Base-by-base conservation (phyloP, 2,797 vertebrate species). In the Mionectes olivaceus region DNA sequence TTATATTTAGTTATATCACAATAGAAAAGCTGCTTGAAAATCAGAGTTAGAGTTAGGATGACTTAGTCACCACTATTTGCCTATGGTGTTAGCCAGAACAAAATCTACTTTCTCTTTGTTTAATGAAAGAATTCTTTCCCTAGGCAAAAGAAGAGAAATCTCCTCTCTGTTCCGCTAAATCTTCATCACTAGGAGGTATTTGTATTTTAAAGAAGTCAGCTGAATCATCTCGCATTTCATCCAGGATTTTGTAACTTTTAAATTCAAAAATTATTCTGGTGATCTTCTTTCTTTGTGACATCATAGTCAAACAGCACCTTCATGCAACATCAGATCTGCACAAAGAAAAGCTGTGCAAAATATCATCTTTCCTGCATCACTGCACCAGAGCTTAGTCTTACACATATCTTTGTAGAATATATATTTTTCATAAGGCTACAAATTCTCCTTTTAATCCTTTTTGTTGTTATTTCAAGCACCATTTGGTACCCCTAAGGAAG, bases 51-150 rank as follows among this genome's bases (percentile, higher is more conserved):
- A 89, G 75, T 83, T 89, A 89, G 75, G 44, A 78, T 89, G 30
- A 59, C 65, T 59, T 80, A 79, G 63, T 76, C 60, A 88, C 73
- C 83, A 78, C 13, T 68, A 35, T 83, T 67, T 78, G 33, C 24
- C 32, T 67, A 24, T 61, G 59, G n/a, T 49, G 50, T 81, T 86
- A 94, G 68, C 46, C 81, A 88, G 76, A 65, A 37, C 19, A 19
- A 41, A 91, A 64, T 89, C 30, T 61, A 11, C 11, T 55, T 69
- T 30, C 81, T 68, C 81, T 74, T 50, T 91, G 73, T 67, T 17
- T 25, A n/a, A 61, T 67, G 37, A 68, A 89, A 92, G 32, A 86
- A 77, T 25, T 94, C 32, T 91, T 90, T 80, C 86, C 64, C 60
- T 82, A 41, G 17, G 21, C 12, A 89, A 57, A 95, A 52, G 74